Conservation (phyloP, 2,888 invertebrate species). For the Dryomyza anilis region DNA sequence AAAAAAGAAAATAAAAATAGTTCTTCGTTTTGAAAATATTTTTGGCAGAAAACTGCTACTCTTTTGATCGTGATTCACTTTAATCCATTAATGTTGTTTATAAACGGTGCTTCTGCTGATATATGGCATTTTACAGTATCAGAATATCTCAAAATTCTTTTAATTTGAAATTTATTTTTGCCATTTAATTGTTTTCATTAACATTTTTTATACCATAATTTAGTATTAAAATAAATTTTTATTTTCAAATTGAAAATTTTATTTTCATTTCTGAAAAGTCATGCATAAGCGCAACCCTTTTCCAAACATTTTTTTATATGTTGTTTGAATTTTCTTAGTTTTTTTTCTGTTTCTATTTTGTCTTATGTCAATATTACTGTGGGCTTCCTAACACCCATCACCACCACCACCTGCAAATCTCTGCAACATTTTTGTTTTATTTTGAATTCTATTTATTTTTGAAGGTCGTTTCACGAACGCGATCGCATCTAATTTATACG, state of each 20-base stretch:
- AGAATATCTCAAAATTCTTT: neutral
- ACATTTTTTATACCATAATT: too few species aligned
- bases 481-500: conserved; percentile 8
- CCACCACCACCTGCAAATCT: neutral
- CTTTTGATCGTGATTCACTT: too few species aligned
- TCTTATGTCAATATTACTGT: neutral
- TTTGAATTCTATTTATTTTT: conserved; percentile 23
- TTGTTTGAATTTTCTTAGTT: neutral
- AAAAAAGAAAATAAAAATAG: too few species aligned
- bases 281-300: neutral
- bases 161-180: neutral
- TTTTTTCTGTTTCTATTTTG: neutral
- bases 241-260: neutral
- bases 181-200: too few species aligned
- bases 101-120: neutral
- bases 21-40: too few species aligned
- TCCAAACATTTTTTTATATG: neutral
- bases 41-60: too few species aligned
- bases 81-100: neutral
- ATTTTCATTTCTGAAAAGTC: neutral
- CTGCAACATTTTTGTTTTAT: conserved; percentile 17
- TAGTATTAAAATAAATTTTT: too few species aligned
- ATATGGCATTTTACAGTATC: neutral
- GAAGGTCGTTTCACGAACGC: conserved; percentile 31
- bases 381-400: neutral